Conservation (phyloP, 2,113 vertebrate species). For the Nerophis lumbriciformis region DNA sequence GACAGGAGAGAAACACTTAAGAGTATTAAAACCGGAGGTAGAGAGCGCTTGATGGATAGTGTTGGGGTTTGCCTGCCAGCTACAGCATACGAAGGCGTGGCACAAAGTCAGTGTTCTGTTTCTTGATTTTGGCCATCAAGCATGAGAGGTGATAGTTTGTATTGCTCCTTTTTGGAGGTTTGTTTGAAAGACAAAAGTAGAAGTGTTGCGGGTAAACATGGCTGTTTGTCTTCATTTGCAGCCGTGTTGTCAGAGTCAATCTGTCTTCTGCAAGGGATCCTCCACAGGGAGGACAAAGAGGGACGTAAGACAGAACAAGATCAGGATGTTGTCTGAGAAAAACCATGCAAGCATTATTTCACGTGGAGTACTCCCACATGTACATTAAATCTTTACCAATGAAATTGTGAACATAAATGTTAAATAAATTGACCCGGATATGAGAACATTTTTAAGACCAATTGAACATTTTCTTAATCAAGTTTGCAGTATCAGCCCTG, state of each 20-base stretch:
- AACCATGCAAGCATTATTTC: background rate
- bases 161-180: slow-evolving; percentile 19
- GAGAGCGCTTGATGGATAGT: slow-evolving; percentile 53
- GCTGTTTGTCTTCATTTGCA: slow-evolving; percentile 31
- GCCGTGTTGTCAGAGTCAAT: slow-evolving; percentile 24
- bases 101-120: slow-evolving; percentile 24
- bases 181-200: slow-evolving; percentile 13
- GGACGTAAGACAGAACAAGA: slow-evolving; percentile 2
- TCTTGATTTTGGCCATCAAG: slow-evolving; percentile 5
- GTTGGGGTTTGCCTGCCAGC: slow-evolving; percentile 32
- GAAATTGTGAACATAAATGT: no score
- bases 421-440: no score
- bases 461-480: no score
- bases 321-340: slow-evolving; percentile 4
- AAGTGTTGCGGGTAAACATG: slow-evolving; percentile 10
- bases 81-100: slow-evolving; percentile 16
- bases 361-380: background rate
- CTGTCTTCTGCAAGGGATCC: slow-evolving; percentile 9
- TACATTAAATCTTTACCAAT: background rate
- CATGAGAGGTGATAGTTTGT: slow-evolving; percentile 29
- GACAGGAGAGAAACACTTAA: slow-evolving; percentile 67
- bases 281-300: slow-evolving; percentile 27
- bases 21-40: slow-evolving; percentile 66
- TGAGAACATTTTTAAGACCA: no score
- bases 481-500: no score